Evolutionary conservation across 64 coral and sea anemone species (phyloP).

Genomic region (Porites australiensis): DNA sequence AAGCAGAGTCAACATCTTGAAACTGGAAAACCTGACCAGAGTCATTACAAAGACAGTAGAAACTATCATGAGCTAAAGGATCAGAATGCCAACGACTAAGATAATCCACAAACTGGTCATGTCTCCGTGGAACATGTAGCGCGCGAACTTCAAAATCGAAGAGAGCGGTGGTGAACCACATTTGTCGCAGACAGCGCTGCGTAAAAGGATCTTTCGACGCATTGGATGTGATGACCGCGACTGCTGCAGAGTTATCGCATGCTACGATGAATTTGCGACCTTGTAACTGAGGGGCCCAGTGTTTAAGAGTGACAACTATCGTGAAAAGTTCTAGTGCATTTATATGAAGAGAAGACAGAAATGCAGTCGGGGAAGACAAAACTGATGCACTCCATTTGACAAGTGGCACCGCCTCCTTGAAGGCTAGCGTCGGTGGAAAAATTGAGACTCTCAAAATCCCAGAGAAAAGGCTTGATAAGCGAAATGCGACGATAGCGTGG

Average conservation of each 20-base stretch:
- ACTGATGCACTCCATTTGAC: background rate
- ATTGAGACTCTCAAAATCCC: conserved; percentile 16
- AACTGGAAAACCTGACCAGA: background rate
- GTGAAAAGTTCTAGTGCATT: background rate
- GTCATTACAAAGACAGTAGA: background rate
- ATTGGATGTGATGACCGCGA: background rate
- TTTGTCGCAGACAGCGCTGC: conserved; percentile 15
- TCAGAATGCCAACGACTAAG: conserved; percentile 32
- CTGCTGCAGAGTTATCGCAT: background rate
- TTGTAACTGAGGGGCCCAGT: conserved; percentile 22
- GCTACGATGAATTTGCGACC: background rate
- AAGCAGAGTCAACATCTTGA: conserved; percentile 17
- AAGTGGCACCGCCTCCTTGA: background rate
- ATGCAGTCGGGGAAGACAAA: conserved; percentile 17
- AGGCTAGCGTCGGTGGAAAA: background rate
- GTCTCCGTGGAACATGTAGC: background rate
- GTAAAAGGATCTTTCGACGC: background rate
- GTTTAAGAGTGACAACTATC: background rate
- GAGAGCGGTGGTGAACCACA: conserved; percentile 14
- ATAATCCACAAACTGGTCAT: background rate
- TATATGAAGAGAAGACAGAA: background rate
- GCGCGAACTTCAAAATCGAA: conserved; percentile 20
- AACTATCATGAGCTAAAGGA: background rate
- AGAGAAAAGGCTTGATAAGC: conserved; percentile 8
- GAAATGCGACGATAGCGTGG: background rate